Evolutionary conservation across 2,888 invertebrate species (phyloP).

Genomic region (Ganaspis brasiliensis): DNA sequence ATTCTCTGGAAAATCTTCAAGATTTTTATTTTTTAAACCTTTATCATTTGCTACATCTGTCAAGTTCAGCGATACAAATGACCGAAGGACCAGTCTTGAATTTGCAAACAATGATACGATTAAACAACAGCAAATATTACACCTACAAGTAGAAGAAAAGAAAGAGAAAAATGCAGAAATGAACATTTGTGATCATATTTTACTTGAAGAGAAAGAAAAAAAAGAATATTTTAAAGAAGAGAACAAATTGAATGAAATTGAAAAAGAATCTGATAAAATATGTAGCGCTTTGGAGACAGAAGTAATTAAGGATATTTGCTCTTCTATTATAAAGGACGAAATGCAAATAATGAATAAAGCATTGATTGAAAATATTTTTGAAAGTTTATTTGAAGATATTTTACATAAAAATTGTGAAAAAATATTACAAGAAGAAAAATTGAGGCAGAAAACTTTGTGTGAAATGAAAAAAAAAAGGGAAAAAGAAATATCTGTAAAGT

Average conservation of each 20-base stretch:
- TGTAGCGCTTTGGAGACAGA: conserved; percentile 66
- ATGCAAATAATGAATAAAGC: conserved; percentile 57
- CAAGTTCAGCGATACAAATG: not conserved
- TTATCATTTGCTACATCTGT: not conserved
- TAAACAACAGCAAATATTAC: conserved; percentile 26
- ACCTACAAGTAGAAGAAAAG: conserved; percentile 26
- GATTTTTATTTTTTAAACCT: conserved; percentile 59
- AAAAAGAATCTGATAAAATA: conserved; percentile 65
- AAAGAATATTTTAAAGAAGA: conserved; percentile 57
- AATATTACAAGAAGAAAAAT: conserved; percentile 75
- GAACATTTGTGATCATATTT: conserved; percentile 51
- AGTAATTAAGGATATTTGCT: conserved; percentile 67
- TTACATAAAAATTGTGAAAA: conserved; percentile 74
- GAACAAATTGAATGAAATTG: conserved; percentile 57
- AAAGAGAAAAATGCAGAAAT: conserved; percentile 50
- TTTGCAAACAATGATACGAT: not conserved
- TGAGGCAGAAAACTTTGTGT: conserved; percentile 75
- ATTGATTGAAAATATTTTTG: conserved; percentile 64
- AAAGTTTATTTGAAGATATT: conserved; percentile 67
- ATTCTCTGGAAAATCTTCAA: conserved; percentile 56
- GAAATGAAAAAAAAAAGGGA: conserved; percentile 77
- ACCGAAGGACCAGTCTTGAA: no score
- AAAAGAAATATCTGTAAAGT: conserved; percentile 76
- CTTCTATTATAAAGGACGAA: conserved; percentile 65
- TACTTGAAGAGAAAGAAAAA: conserved; percentile 51